Evolutionary conservation across 2,113 vertebrate genomes (phyloP).

Genomic region (Hippocampus zosterae): DNA sequence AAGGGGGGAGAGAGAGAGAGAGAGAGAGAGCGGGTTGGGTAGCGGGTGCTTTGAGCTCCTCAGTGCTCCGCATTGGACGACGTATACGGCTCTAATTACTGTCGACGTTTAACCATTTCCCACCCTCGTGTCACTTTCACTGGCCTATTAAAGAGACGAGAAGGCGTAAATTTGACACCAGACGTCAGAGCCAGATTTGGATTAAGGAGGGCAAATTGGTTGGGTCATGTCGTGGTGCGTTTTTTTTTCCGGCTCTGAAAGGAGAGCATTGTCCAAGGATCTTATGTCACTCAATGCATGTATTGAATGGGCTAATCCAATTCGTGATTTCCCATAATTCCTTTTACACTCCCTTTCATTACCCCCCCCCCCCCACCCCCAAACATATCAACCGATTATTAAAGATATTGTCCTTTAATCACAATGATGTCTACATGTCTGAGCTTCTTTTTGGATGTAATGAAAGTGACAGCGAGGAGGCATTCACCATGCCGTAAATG

Average conservation of each 20-base stretch:
- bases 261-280: constrained; percentile 33
- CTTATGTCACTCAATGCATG: background rate
- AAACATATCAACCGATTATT: constrained; percentile 16
- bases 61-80: constrained; percentile 74
- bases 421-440: constrained; percentile 31
- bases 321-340: constrained; percentile 34
- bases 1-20: background rate
- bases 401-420: constrained; percentile 46
- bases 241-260: constrained; percentile 37
- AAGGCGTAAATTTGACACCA: constrained; percentile 51
- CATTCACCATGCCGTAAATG: constrained; percentile 14
- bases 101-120: constrained; percentile 78
- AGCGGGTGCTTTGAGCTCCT: constrained; percentile 50
- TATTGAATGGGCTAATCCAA: background rate
- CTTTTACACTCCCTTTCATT: constrained; percentile 57
- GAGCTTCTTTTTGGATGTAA: constrained; percentile 34
- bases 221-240: constrained; percentile 37
- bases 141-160: constrained; percentile 53
- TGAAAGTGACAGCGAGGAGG: constrained; percentile 28
- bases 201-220: constrained; percentile 48
- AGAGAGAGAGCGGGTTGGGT: constrained; percentile 22
- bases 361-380: background rate
- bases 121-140: constrained; percentile 37
- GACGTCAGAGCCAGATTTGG: constrained; percentile 57
- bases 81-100: constrained; percentile 64